phyloP scores from a whole-genome alignment of 2,113 vertebrate species.

The Nothoprocta pentlandii region DNA sequence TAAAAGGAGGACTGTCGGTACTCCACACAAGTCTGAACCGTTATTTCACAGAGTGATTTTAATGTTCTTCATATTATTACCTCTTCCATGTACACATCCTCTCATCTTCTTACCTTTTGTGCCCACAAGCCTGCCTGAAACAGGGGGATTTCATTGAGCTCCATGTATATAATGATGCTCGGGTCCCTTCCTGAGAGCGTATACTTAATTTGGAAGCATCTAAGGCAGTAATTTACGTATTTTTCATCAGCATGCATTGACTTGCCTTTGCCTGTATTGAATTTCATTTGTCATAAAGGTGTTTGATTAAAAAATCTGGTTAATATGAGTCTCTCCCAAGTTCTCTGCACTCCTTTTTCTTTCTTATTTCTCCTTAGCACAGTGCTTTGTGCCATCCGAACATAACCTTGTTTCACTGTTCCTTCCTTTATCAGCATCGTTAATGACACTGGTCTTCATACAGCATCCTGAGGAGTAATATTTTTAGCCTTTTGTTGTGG shows the following conservation, averaged over 20 bases:
- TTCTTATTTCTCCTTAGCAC: not conserved
- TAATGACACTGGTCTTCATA: not conserved
- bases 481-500: not conserved
- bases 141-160: not conserved
- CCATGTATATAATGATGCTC: rapidly evolving
- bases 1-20: not conserved
- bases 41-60: not conserved
- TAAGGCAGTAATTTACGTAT: not conserved
- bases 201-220: not conserved
- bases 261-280: not conserved
- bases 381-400: not conserved
- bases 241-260: not conserved
- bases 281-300: not conserved
- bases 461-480: not conserved
- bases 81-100: not conserved
- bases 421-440: not conserved
- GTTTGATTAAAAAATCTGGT: not conserved
- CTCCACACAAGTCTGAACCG: not conserved
- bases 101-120: not conserved
- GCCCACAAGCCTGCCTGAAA: not conserved
- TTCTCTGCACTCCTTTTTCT: not conserved
- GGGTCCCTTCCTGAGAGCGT: not conserved
- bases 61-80: not conserved
- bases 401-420: not conserved
- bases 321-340: not conserved